These are phyloP conservation scores for Sterrhoptilus dennistouni DNA, from an alignment of 2,113 vertebrate species.

Conservation along the genomic window DNA sequence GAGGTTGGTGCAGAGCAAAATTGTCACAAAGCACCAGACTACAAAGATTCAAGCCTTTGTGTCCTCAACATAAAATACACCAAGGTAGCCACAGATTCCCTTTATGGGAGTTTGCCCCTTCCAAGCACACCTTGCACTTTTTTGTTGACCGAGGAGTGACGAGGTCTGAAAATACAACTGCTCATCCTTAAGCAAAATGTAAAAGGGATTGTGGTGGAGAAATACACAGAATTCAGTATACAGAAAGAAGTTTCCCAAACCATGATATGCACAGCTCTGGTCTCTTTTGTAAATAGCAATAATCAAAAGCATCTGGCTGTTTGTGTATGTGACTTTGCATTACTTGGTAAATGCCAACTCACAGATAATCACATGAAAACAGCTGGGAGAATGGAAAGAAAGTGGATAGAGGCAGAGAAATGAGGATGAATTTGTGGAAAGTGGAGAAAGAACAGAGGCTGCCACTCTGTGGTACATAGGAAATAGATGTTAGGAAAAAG, in stretches of 20 bases:
- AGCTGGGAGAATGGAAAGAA: slow-evolving; percentile 10
- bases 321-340: neutral
- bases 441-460: neutral
- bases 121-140: neutral
- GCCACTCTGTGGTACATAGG: neutral
- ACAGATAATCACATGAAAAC: neutral
- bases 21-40: neutral
- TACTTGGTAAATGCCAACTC: slow-evolving; percentile 19
- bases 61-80: neutral
- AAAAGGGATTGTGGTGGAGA: neutral
- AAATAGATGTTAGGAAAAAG: neutral
- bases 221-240: neutral
- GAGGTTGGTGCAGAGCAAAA: neutral
- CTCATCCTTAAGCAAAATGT: neutral
- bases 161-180: neutral
- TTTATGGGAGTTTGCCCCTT: neutral
- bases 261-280: neutral
- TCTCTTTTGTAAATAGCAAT: slow-evolving; percentile 41
- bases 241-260: neutral
- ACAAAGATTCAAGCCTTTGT: neutral
- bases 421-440: neutral
- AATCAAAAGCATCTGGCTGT: slow-evolving; percentile 47
- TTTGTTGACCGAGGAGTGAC: neutral
- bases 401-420: neutral
- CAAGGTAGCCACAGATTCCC: neutral